Percentiles rank a stretch among this genome's conserved stretches.
These are phyloP conservation scores for Leptoclinus maculatus DNA, from an alignment of 2,797 vertebrate species.

Conservation along the genomic window DNA sequence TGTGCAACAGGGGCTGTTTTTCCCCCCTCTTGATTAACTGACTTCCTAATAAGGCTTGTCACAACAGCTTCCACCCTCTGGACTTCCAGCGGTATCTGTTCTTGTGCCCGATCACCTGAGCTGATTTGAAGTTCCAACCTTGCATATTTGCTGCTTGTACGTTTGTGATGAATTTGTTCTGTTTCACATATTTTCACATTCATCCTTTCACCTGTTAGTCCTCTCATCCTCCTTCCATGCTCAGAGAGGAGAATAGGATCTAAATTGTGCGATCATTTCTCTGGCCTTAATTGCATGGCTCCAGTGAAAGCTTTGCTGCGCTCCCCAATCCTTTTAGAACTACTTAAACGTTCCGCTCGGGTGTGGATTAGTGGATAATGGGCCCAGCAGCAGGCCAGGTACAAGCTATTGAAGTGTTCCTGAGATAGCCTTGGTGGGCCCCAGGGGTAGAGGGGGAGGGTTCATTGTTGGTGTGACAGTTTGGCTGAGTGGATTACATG, in stretches of 20 bases:
- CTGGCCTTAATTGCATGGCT: constrained; percentile 75
- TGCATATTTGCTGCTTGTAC: constrained; percentile 9
- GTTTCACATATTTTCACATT: constrained; percentile 21
- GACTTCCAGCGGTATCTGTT: constrained; percentile 26
- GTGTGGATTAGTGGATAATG: constrained; percentile 84
- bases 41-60: constrained; percentile 51
- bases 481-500: constrained; percentile 86
- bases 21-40: constrained; percentile 55
- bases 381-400: constrained; percentile 79
- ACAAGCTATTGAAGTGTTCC: constrained; percentile 80
- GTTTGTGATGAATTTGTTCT: constrained; percentile 33
- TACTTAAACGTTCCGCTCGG: constrained; percentile 77
- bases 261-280: constrained; percentile 74
- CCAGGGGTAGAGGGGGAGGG: constrained; percentile 60
- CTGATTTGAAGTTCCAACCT: constrained; percentile 19
- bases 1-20: constrained; percentile 22
- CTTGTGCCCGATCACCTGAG: constrained; percentile 37
- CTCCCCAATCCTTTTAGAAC: constrained; percentile 78
- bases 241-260: constrained; percentile 57
- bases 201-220: constrained; percentile 38
- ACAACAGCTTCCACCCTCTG: constrained; percentile 48
- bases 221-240: constrained; percentile 37
- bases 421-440: constrained; percentile 75
- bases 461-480: constrained; percentile 83
- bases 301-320: constrained; percentile 71